A percentile compares a stretch with the other conserved stretches of the same genome.
Evolutionary conservation across 2,113 vertebrate species (phyloP).

Genomic region (Pseudolaguvia tuberculata): DNA sequence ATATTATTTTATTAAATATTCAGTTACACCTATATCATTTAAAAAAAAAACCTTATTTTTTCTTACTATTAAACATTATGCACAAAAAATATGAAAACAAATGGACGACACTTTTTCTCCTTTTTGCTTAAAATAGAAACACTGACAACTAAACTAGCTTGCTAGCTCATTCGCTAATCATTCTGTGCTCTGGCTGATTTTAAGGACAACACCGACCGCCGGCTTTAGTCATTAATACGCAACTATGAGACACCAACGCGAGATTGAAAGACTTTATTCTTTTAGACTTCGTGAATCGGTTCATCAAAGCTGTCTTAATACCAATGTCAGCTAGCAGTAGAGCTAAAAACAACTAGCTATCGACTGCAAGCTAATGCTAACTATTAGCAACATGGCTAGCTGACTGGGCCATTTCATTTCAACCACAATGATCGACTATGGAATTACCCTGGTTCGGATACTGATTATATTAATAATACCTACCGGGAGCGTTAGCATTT

Average conservation of each 20-base stretch:
- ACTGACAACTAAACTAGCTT: constrained; percentile 1
- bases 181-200: not conserved
- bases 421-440: not conserved
- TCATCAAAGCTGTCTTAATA: not conserved
- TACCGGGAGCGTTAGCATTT: constrained; percentile 36
- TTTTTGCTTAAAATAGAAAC: too few relatives aligned
- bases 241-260: not conserved
- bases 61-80: too few relatives aligned
- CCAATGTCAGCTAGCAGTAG: not conserved
- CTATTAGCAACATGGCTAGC: constrained; percentile 15
- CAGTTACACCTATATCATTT: not conserved
- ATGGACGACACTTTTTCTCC: too few relatives aligned
- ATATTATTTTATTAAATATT: not conserved
- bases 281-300: not conserved
- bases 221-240: not conserved
- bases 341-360: constrained; percentile 34
- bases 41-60: too few relatives aligned
- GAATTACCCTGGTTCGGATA: not conserved
- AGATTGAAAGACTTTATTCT: not conserved
- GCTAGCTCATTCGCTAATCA: not conserved
- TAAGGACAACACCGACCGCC: not conserved
- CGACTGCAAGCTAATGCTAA: constrained; percentile 12
- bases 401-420: not conserved
- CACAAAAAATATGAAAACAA: too few relatives aligned
- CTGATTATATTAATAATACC: not conserved